A percentile compares a stretch with the other conserved stretches of the same genome.
phyloP scores from a whole-genome alignment of 23 tunicate species.

The Clavelina lepadiformis region DNA sequence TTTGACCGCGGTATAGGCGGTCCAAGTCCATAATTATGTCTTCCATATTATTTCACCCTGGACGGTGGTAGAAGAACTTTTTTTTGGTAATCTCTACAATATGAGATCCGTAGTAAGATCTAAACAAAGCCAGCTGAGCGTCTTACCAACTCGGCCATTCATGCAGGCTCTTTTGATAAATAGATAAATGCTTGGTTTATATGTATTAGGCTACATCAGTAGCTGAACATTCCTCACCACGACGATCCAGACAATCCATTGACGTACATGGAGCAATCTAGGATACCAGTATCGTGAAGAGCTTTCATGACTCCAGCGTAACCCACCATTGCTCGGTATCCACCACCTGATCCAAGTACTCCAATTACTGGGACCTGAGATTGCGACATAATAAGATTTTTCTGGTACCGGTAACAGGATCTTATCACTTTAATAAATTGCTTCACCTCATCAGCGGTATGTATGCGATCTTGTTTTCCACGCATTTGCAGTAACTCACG shows the following conservation, averaged over 20 bases:
- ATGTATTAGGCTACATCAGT: not conserved
- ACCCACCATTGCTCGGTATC: conserved; percentile 74
- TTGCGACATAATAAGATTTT: no score
- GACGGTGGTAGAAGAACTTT: no score
- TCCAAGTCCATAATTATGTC: no score
- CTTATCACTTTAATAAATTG: not conserved
- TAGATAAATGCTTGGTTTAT: not conserved
- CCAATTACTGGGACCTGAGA: conserved; percentile 68
- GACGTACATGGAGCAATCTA: conserved; percentile 66
- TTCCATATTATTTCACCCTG: no score
- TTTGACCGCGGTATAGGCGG: no score
- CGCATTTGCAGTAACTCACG: conserved; percentile 20
- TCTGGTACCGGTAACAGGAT: not conserved
- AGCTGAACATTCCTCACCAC: conserved; percentile 21
- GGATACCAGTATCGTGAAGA: conserved; percentile 54
- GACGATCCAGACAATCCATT: conserved; percentile 75
- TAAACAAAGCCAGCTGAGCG: no score
- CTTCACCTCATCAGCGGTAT: conserved; percentile 5
- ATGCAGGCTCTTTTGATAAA: no score
- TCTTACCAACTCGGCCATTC: no score
- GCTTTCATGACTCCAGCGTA: conserved; percentile 81
- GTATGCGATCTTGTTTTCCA: no score
- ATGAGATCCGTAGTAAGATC: no score
- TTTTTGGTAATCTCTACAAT: no score
- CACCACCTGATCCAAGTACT: conserved; percentile 84